A percentile compares a stretch with the other conserved stretches of the same genome.
Conservation (phyloP, 2,797 vertebrate species). For the Paramormyrops hopkinsi region DNA sequence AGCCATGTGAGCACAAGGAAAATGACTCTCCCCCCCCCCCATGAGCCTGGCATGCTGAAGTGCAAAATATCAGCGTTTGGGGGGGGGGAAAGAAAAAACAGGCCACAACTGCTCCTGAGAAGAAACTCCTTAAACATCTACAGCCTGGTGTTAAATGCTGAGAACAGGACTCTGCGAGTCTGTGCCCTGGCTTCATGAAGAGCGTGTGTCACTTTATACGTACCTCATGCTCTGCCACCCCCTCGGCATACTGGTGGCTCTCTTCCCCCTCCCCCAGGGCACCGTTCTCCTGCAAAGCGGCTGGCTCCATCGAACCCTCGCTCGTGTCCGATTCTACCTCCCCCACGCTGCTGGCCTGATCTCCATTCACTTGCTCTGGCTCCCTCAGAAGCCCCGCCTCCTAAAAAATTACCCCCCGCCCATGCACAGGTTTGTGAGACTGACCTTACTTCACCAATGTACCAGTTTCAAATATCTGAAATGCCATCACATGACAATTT, state of each 20-base stretch:
- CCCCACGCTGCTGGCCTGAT: constrained; percentile 14
- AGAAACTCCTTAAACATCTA: neutral
- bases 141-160: neutral
- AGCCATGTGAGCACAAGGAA: neutral
- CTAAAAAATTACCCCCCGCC: constrained; percentile 2
- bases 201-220: neutral
- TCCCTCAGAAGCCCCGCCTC: constrained; percentile 15
- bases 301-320: neutral
- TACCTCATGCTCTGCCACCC: neutral
- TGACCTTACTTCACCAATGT: neutral
- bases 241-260: constrained; percentile 1
- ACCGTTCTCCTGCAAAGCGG: neutral
- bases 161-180: neutral
- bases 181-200: neutral
- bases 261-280: constrained; percentile 7
- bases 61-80: neutral
- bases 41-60: neutral
- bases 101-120: neutral
- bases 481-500: neutral
- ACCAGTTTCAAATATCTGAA: neutral
- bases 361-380: constrained; percentile 28
- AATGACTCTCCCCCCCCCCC: neutral
- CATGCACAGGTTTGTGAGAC: neutral
- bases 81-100: neutral
- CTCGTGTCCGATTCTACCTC: constrained; percentile 4